Evolutionary conservation across 1,140 invertebrate species (phyloP).

Genomic region (Ooceraea biroi): DNA sequence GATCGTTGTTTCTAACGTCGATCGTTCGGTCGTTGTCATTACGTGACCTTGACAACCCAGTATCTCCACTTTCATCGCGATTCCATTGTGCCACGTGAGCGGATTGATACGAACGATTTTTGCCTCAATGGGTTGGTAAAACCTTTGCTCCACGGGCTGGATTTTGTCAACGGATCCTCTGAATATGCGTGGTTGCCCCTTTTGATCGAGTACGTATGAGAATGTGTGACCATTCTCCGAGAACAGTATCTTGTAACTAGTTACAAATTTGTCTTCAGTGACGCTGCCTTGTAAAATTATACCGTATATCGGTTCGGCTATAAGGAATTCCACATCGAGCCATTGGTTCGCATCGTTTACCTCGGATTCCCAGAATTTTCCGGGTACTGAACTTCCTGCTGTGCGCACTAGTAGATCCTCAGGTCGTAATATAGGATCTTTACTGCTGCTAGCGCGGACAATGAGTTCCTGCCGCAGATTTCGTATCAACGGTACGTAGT

Average conservation of each 20-base stretch:
- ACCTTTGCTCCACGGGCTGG: slow-evolving; percentile 88
- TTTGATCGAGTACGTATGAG: slow-evolving; percentile 85
- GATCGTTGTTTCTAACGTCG: neutral
- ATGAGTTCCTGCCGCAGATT: slow-evolving; percentile 80
- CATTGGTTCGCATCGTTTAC: slow-evolving; percentile 73
- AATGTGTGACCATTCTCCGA: slow-evolving; percentile 89
- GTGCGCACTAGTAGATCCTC: slow-evolving; percentile 85
- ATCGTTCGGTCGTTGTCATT: slow-evolving; percentile 51
- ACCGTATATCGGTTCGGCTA: slow-evolving; percentile 90
- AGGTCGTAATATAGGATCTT: slow-evolving; percentile 85
- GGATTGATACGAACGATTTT: slow-evolving; percentile 90
- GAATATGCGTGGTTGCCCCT: slow-evolving; percentile 88
- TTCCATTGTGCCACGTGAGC: slow-evolving; percentile 91
- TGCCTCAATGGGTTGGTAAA: slow-evolving; percentile 90
- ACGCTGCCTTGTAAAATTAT: slow-evolving; percentile 90
- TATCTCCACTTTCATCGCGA: slow-evolving; percentile 91
- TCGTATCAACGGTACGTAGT: slow-evolving; percentile 77
- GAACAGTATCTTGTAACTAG: slow-evolving; percentile 91
- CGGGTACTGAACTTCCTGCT: neutral
- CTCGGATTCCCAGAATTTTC: slow-evolving; percentile 88
- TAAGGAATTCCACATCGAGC: slow-evolving; percentile 90
- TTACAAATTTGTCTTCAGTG: slow-evolving; percentile 90
- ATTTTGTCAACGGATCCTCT: slow-evolving; percentile 89
- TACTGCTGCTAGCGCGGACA: slow-evolving; percentile 88
- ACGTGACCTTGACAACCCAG: slow-evolving; percentile 89